These are phyloP conservation scores for Myotis vivesi DNA, from an alignment of 2,797 vertebrate species.

Conservation along the genomic window DNA sequence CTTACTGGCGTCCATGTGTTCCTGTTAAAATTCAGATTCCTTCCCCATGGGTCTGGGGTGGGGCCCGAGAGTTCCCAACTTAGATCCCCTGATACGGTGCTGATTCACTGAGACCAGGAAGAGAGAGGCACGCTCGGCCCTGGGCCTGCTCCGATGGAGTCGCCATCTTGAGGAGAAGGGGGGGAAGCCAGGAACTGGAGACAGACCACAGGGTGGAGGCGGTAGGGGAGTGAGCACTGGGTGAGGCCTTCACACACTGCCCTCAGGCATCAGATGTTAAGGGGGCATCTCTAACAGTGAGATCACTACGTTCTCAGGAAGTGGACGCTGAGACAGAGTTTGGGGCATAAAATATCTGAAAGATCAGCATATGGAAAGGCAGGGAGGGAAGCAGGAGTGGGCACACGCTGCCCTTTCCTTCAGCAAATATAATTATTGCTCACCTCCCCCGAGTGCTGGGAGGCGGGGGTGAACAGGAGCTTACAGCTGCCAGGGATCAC, in stretches of 20 bases:
- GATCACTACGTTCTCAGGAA: background rate
- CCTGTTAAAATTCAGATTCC: background rate
- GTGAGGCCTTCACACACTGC: fast-evolving
- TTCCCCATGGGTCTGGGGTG: background rate
- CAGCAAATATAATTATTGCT: background rate
- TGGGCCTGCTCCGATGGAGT: background rate
- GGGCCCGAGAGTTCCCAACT: background rate
- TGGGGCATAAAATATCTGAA: background rate
- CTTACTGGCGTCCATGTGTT: fast-evolving
- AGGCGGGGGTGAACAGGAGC: background rate
- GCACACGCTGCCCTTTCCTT: background rate
- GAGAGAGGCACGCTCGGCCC: too few relatives aligned
- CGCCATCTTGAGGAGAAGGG: background rate
- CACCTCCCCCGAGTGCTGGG: too few relatives aligned
- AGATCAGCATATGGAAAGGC: background rate
- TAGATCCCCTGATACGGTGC: fast-evolving
- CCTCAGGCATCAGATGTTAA: background rate
- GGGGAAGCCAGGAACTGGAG: background rate
- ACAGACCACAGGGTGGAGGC: fast-evolving
- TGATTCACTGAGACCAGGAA: background rate
- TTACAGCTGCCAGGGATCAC: fast-evolving
- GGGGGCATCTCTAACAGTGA: fast-evolving
- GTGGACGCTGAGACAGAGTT: background rate
- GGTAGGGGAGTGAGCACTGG: background rate
- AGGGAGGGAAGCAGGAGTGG: background rate